phyloP scores from a whole-genome alignment of 2,888 invertebrate genomes.

The Drosophila siamana region DNA sequence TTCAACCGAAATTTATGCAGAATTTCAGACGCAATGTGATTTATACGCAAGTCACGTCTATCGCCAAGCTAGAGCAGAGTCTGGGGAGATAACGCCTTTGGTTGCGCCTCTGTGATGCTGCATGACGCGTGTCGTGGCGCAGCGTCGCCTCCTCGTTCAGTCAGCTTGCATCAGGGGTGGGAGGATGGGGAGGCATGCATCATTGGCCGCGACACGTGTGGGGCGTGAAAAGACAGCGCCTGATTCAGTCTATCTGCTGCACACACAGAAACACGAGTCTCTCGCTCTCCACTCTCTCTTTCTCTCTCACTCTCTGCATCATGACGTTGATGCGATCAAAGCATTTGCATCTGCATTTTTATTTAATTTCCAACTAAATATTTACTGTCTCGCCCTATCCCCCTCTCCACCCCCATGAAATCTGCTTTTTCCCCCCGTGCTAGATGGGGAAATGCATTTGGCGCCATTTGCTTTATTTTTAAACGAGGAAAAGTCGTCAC shows the following conservation, averaged over 20 bases:
- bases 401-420: too few species aligned
- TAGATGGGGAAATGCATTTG: constrained; percentile 58
- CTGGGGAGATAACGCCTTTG: neutral
- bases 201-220: constrained; percentile 71
- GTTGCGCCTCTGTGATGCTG: constrained; percentile 20
- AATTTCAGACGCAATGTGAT: neutral
- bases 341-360: constrained; percentile 44
- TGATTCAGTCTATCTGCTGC: constrained; percentile 16
- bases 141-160: constrained; percentile 21
- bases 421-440: neutral
- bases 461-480: constrained; percentile 75
- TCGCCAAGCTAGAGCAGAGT: neutral
- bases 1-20: neutral
- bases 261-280: constrained; percentile 2
- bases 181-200: constrained; percentile 41
- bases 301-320: constrained; percentile 12
- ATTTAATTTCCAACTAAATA: constrained; percentile 67
- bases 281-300: constrained; percentile 2
- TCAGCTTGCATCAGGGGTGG: neutral
- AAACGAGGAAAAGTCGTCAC: constrained; percentile 74
- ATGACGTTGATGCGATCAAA: constrained; percentile 42
- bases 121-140: constrained; percentile 52
- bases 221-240: constrained; percentile 57
- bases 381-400: constrained; percentile 27
- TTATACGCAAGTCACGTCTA: neutral